Conservation (phyloP, 1,140 invertebrate species). For the Bombus confusus region DNA sequence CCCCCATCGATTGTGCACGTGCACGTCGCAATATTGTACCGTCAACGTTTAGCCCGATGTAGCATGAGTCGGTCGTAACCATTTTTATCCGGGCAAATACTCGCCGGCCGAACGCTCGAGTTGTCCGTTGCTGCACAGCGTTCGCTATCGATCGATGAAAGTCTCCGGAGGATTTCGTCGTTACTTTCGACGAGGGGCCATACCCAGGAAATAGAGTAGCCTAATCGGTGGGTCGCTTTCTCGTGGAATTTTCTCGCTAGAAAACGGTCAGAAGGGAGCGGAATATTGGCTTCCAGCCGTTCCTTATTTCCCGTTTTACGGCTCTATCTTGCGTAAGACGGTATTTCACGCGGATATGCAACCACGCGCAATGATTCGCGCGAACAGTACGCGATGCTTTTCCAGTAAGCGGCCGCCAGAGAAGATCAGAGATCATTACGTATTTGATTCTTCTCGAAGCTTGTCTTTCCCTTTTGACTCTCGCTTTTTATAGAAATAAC, state of each 20-base stretch:
- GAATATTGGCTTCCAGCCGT: conserved; percentile 28
- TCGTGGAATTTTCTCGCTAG: conserved; percentile 19
- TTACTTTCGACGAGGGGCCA: conserved; percentile 49
- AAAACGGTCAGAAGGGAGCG: neutral
- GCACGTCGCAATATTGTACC: conserved; percentile 64
- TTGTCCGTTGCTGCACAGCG: conserved; percentile 35
- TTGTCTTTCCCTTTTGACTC: neutral
- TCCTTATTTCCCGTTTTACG: conserved; percentile 16
- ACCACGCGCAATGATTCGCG: neutral
- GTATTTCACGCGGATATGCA: neutral
- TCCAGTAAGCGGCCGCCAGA: too few relatives aligned
- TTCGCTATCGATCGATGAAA: conserved; percentile 34
- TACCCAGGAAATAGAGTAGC: conserved; percentile 39
- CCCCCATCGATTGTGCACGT: conserved; percentile 7
- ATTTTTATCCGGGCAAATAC: conserved; percentile 61
- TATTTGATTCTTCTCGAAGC: too few relatives aligned
- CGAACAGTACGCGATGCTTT: neutral
- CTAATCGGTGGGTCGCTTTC: conserved; percentile 32
- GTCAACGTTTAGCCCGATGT: conserved; percentile 59
- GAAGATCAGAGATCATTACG: neutral
- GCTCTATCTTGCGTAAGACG: neutral
- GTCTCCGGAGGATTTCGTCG: conserved; percentile 54
- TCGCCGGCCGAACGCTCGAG: neutral
- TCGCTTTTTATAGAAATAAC: too few relatives aligned
- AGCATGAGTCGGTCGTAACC: conserved; percentile 57